These are phyloP conservation scores for Scartelaos histophorus DNA, from an alignment of 2,113 vertebrate genomes.

Conservation along the genomic window DNA sequence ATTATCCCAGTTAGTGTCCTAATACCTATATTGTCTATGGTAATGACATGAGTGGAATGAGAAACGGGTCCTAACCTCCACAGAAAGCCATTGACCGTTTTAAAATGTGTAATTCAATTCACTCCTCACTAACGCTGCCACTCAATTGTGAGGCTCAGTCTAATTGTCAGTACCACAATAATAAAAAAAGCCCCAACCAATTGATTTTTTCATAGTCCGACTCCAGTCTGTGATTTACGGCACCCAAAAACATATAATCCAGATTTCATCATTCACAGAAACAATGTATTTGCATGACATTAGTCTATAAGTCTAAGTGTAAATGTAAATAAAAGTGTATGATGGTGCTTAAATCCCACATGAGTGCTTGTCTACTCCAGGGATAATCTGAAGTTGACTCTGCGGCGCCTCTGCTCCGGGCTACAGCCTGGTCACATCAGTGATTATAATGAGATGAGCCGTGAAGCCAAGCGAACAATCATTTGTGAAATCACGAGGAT, in stretches of 20 bases:
- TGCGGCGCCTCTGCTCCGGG: conserved; percentile 26
- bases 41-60: not conserved
- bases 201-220: too few species aligned
- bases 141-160: too few species aligned
- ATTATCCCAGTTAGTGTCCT: conserved; percentile 35
- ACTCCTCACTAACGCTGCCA: too few species aligned
- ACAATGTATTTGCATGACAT: not conserved
- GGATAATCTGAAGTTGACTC: conserved; percentile 37
- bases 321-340: not conserved
- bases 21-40: conserved; percentile 8
- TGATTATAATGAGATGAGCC: conserved; percentile 47
- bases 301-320: not conserved
- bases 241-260: too few species aligned
- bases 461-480: conserved; percentile 51
- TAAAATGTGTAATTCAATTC: not conserved
- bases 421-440: conserved; percentile 32
- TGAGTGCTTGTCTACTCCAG: conserved; percentile 6
- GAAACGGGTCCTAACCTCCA: not conserved
- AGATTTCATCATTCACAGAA: too few species aligned
- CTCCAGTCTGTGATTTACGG: too few species aligned
- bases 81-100: not conserved
- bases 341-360: conserved; percentile 22
- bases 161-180: too few species aligned
- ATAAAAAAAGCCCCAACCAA: too few species aligned
- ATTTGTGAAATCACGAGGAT: conserved; percentile 21